Conservation (phyloP, 1,140 invertebrate species). For the Zaprionus inermis region DNA sequence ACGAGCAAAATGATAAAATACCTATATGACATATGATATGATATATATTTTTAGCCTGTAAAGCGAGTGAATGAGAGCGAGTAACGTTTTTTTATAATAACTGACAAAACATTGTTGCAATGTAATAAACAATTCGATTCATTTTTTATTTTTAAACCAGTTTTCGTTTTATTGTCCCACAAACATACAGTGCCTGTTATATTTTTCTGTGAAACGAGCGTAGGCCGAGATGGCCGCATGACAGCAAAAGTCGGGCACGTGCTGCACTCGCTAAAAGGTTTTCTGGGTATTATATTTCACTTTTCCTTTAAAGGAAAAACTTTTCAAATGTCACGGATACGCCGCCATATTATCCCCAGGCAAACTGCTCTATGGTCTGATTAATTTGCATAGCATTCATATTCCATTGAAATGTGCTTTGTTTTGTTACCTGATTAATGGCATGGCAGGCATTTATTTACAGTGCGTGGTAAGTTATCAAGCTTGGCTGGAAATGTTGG, state of each 20-base stretch:
- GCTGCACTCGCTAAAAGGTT: conserved; percentile 1
- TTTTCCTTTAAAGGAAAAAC: not conserved
- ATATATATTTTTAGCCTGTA: conserved; percentile 60
- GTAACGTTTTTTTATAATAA: conserved; percentile 48
- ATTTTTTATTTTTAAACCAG: conserved; percentile 65
- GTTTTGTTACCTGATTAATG: not conserved
- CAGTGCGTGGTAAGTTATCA: not conserved
- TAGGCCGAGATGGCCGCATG: not conserved
- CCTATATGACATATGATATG: conserved; percentile 48
- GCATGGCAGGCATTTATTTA: not conserved
- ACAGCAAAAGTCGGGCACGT: conserved; percentile 1
- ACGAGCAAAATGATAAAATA: conserved; percentile 53
- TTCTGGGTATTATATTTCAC: not conserved
- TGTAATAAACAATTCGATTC: conserved; percentile 68
- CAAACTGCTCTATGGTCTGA: not conserved
- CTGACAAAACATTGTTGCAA: conserved; percentile 47
- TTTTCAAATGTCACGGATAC: not conserved
- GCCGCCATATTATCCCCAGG: too few relatives aligned
- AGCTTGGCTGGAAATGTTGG: not conserved
- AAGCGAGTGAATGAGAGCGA: conserved; percentile 26
- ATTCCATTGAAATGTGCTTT: conserved; percentile 1
- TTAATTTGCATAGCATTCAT: not conserved
- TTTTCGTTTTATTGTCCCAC: conserved; percentile 22
- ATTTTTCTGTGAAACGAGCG: not conserved
- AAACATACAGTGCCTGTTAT: not conserved